phyloP scores from a whole-genome alignment of 2,888 invertebrate species.

The Cheilosia soror region DNA sequence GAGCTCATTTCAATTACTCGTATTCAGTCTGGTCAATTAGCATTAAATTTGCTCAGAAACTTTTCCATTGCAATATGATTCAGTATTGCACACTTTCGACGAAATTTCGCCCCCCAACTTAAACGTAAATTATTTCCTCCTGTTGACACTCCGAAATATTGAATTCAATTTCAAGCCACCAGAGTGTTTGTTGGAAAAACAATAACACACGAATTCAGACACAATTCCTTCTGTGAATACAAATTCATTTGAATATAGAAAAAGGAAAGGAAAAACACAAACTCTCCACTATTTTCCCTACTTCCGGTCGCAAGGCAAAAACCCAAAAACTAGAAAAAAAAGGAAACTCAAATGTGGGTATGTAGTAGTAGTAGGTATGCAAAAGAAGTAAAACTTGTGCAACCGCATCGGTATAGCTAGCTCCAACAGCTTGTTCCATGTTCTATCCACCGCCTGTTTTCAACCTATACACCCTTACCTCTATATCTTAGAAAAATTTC shows the following conservation, averaged over 20 bases:
- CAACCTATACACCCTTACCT: background rate
- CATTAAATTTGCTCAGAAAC: too few relatives aligned
- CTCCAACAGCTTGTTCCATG: constrained; percentile 11
- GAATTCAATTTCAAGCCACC: constrained; percentile 18
- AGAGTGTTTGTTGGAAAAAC: background rate
- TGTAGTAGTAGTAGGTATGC: background rate
- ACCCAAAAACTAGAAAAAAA: background rate
- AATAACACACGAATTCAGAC: constrained; percentile 2
- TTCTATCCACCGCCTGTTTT: background rate
- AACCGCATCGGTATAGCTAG: constrained; percentile 6
- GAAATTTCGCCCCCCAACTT: constrained; percentile 3
- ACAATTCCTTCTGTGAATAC: background rate
- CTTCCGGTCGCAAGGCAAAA: constrained; percentile 50
- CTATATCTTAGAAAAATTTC: constrained; percentile 27
- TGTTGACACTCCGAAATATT: constrained; percentile 53
- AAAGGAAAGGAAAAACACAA: constrained; percentile 27
- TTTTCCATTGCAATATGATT: background rate
- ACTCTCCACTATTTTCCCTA: constrained; percentile 52
- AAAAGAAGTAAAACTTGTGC: constrained; percentile 19
- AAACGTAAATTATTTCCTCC: constrained; percentile 8
- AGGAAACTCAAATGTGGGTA: constrained; percentile 4
- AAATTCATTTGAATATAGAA: constrained; percentile 24
- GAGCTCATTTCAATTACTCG: background rate
- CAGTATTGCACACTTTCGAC: background rate
- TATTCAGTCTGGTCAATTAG: background rate